Base-by-base conservation (phyloP, 2,797 vertebrate genomes). In the Lycodopsis pacificus region DNA sequence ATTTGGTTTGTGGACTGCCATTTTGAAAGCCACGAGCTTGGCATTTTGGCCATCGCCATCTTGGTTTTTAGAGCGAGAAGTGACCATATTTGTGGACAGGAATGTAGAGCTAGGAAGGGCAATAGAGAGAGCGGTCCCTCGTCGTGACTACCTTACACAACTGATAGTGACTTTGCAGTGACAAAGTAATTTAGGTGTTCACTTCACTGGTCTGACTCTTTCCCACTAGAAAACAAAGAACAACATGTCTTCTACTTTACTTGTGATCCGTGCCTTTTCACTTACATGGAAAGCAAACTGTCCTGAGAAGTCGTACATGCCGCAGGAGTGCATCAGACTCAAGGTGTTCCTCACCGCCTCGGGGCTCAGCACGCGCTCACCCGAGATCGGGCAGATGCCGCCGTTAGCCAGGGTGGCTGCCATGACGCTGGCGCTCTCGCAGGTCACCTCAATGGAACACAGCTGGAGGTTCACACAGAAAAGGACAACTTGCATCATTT, bases 251-350 rank as follows among this genome's bases (percentile, higher is more conserved):
- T 0, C n/a, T 15, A 9, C 64, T 5, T 25, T 4, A 53, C 11
- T 61, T 32, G 20, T 67, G 34, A 44, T 3, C 25, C 0, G 12
- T 10, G 19, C 11, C 1, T 30, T 77, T 27, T 34, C 13, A 94
- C 96, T 98, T 86, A 99, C 98, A 25, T 99, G 98, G 92, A 99
- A 99, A 57, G 98, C 98, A 88, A 99, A 99, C 94, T 99, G 98
- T 68, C 98, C 98, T 0, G 97, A 99, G 68, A 99, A 99, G 94
- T 99, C 98, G 76, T 99, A 99, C 98, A 99, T 99, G 94, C 98
- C 98, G 73, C 98, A 99, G 86, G 98, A 99, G 89, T 99, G 98
- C 98, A 99, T 99, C 87, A 99, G 95, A 76, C 98, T 99, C 88
- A 99, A 84, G 0, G 98, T 99, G 86, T 99, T 97, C 66, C 97